These are phyloP conservation scores for Iselma pallidipennis DNA, from an alignment of 2,888 invertebrate genomes.

Conservation along the genomic window DNA sequence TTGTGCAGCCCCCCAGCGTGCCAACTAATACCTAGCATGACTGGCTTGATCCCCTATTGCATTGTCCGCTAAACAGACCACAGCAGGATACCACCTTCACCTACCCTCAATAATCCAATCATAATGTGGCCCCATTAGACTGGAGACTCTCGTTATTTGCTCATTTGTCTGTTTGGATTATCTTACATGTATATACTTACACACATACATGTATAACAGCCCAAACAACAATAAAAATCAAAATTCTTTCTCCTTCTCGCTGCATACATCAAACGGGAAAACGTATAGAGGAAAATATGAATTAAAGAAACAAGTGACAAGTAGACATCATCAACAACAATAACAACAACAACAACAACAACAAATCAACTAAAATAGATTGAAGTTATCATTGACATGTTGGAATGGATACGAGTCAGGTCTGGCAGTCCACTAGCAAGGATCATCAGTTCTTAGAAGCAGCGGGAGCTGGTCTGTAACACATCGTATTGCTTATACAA, in stretches of 20 bases:
- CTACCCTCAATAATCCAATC: constrained; percentile 46
- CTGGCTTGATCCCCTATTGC: constrained; percentile 50
- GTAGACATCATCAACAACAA: constrained; percentile 3
- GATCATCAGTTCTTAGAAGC: constrained; percentile 37
- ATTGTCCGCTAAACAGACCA: constrained; percentile 54
- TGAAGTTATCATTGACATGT: not conserved
- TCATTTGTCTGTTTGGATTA: constrained; percentile 18
- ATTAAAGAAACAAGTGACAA: not conserved
- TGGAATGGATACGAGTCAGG: constrained; percentile 3
- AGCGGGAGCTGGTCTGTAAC: constrained; percentile 46
- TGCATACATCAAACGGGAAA: too few species aligned
- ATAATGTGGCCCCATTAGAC: constrained; percentile 42
- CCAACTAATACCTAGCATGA: constrained; percentile 53
- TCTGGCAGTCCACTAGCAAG: constrained; percentile 3
- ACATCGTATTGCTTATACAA: constrained; percentile 43
- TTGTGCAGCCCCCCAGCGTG: constrained; percentile 51
- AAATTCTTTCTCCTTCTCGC: too few species aligned
- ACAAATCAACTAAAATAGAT: not conserved
- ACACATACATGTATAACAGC: too few species aligned
- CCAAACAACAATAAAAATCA: not conserved
- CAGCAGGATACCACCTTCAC: constrained; percentile 48
- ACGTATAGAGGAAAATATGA: too few species aligned
- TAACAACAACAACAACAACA: not conserved
- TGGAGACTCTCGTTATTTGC: constrained; percentile 20
- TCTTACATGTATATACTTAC: too few species aligned